Conservation (phyloP, 2,113 vertebrate genomes). For the Sorex araneus region DNA sequence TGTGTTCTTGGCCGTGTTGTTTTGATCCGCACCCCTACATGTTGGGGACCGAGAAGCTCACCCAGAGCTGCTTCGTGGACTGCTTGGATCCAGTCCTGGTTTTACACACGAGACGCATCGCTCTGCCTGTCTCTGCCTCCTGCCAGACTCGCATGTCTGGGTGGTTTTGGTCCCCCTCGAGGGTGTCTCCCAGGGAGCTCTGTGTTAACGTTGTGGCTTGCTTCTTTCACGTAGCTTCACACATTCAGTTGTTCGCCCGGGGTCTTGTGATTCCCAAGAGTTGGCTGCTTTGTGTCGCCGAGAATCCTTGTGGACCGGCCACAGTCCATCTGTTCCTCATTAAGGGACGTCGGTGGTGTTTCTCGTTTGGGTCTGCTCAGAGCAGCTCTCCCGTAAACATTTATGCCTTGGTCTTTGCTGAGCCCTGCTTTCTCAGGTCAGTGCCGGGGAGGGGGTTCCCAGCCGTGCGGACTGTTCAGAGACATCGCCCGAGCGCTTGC, state of each 20-base stretch:
- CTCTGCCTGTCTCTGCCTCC: too few species aligned
- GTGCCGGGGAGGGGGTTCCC: background rate
- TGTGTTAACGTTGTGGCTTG: background rate
- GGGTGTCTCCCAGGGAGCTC: background rate
- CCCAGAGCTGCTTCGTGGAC: too few species aligned
- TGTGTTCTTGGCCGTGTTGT: background rate
- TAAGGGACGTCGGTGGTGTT: background rate
- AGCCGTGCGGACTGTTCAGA: background rate
- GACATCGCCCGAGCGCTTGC: background rate
- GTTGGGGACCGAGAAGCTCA: too few species aligned
- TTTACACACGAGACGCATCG: too few species aligned
- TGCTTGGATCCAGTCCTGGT: too few species aligned
- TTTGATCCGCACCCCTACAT: background rate
- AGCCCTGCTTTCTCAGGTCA: background rate
- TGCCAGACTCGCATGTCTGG: too few species aligned
- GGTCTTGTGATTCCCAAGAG: constrained; percentile 17
- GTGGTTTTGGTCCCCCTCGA: background rate
- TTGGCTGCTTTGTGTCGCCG: background rate
- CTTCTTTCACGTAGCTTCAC: background rate
- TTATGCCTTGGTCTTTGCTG: background rate
- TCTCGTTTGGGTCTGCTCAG: background rate
- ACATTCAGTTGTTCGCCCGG: background rate
- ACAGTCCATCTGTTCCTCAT: background rate
- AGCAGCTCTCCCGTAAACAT: background rate
- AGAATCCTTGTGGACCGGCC: background rate